phyloP scores from a whole-genome alignment of 2,113 vertebrate species.

The Pluvianellus socialis region DNA sequence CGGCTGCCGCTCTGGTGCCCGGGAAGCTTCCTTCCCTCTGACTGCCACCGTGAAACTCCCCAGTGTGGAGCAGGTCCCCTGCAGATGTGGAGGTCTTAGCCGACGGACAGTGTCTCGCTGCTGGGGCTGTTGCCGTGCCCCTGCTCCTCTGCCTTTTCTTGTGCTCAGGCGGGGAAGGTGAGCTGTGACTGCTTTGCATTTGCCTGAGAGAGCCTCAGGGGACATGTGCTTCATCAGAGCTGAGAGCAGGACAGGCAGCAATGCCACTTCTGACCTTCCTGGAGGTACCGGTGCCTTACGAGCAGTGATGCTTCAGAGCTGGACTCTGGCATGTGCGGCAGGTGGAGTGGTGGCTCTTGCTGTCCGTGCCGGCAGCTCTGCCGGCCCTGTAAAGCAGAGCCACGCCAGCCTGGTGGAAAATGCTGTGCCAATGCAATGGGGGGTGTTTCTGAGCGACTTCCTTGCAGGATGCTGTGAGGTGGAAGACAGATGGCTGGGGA shows the following conservation, averaged over 20 bases:
- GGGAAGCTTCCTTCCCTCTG: background rate
- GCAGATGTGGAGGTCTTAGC: background rate
- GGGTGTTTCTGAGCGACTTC: background rate
- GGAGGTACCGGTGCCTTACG: accelerated
- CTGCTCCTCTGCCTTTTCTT: background rate
- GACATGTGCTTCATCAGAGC: background rate
- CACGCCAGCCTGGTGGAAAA: background rate
- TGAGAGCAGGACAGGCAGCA: background rate
- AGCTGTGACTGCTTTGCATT: background rate
- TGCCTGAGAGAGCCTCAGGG: background rate
- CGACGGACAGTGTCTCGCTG: accelerated
- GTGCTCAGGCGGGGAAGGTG: background rate
- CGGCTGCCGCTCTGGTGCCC: accelerated
- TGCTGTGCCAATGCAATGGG: background rate
- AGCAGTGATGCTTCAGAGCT: background rate
- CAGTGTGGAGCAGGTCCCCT: background rate
- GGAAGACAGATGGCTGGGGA: background rate
- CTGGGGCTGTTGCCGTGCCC: background rate
- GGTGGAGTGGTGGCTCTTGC: background rate
- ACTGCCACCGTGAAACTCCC: background rate
- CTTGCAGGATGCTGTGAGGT: background rate
- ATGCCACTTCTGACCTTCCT: background rate
- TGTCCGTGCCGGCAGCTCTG: background rate
- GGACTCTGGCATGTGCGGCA: accelerated
- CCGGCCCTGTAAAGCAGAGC: background rate